Evolutionary conservation across 2,113 vertebrate genomes (phyloP).

Genomic region (Pandion haliaetus): DNA sequence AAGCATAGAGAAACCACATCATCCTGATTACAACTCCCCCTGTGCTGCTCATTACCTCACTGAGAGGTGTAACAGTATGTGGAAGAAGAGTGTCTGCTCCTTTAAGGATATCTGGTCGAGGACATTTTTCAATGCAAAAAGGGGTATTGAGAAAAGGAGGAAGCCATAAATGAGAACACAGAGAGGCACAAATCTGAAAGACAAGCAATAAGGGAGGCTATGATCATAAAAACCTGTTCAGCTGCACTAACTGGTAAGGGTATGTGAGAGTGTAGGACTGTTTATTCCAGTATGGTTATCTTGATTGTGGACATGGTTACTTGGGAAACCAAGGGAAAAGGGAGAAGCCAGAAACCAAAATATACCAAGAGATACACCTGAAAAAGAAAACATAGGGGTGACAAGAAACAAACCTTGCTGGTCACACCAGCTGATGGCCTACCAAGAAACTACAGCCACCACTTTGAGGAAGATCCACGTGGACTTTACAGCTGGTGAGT

Average conservation of each 20-base stretch:
- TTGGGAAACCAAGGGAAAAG: background rate
- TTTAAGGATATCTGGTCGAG: background rate
- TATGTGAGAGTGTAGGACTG: background rate
- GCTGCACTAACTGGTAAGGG: background rate
- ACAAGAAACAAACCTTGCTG: background rate
- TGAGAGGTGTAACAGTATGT: background rate
- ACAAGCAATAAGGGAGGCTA: background rate
- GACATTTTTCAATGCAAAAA: background rate
- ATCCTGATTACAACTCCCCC: background rate
- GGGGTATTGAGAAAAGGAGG: background rate
- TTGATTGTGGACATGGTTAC: background rate
- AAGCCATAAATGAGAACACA: background rate
- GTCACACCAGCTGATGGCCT: background rate
- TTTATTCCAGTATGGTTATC: background rate
- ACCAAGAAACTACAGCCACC: background rate
- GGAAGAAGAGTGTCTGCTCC: background rate
- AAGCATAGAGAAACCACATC: no score
- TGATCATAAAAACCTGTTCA: background rate
- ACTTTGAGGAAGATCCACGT: background rate
- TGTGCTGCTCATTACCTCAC: fast-evolving
- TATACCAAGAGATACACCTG: background rate
- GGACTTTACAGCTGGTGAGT: background rate
- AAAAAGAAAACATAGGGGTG: background rate
- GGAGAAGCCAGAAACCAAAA: background rate
- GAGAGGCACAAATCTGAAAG: background rate